Base-by-base conservation (phyloP, 2,888 invertebrate species). In the Campopleginae sp. region DNA sequence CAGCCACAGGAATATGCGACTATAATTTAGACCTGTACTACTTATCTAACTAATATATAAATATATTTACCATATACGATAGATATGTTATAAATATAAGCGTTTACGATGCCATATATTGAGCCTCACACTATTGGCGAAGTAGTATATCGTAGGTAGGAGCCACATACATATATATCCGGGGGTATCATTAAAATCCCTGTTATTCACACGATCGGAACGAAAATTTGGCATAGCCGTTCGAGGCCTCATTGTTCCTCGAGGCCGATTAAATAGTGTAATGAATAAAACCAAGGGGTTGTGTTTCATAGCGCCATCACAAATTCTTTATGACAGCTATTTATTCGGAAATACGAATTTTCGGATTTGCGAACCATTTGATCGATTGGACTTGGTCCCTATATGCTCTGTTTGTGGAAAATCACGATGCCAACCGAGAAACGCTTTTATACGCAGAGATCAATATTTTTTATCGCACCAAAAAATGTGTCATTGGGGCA, bases 121-220 rank as follows among this genome's bases (percentile, higher is more conserved):
- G 7, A 66, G 19, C 10, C 14, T 19, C 19, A 42, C 42, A 19
- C 42, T 38, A 44, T 27, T 44, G 5, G 6, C 14, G 14, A 14
- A 44, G 44, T 42, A 44, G 27, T 23, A 44, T 17, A 44, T 17
- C 23, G 6, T 27, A 23, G 17, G 23, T 54, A 44, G 33, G 12
- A 42, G 27, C 38, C 38, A 23, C 54, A 54, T 44, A 66, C 19
- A 48, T 68, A 72, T 27, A 76, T 68, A 68, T 74, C 71, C 66
- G 44, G 51, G 46, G 46, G 75, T 82, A 65, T 85, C 85, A 82
- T 81, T 85, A 82, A 85, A 85, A 85, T 58, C 70, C 70, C 17
- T 58, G 72, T 66, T 31, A 46, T 58, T 27, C 63, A 80, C 77
- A 46, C 81, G 65, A 44, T 58, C 17, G 10, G 46, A 23, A 68